Evolutionary conservation across 2,113 vertebrate species (phyloP).

Genomic region (Furnarius figulus): DNA sequence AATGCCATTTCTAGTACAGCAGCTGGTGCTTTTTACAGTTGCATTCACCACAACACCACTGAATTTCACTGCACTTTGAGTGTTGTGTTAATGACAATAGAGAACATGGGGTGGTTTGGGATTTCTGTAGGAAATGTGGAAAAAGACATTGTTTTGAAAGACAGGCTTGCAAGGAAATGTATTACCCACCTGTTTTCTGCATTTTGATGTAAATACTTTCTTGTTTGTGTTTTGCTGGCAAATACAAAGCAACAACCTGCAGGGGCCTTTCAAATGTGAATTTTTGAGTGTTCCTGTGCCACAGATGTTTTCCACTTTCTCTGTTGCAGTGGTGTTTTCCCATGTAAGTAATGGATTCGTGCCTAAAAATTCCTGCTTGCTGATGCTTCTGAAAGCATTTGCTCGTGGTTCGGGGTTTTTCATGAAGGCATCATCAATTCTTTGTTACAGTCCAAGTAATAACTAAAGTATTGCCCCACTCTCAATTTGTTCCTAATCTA

Average conservation of each 20-base stretch:
- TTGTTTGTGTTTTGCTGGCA: neutral
- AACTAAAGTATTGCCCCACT: neutral
- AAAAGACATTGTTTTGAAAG: slow-evolving; percentile 49
- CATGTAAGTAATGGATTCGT: neutral
- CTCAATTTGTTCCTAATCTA: neutral
- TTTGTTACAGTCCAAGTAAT: neutral
- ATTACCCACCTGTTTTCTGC: slow-evolving; percentile 42
- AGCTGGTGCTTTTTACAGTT: slow-evolving; percentile 81
- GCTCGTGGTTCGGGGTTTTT: neutral
- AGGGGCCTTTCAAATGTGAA: neutral
- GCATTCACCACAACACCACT: slow-evolving; percentile 53
- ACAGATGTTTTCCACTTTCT: neutral
- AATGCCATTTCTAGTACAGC: slow-evolving; percentile 73
- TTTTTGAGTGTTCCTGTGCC: neutral
- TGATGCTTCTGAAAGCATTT: neutral
- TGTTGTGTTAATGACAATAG: slow-evolving; percentile 67
- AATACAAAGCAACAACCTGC: neutral
- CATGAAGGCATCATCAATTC: neutral
- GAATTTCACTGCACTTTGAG: slow-evolving; percentile 61
- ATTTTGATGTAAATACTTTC: slow-evolving; percentile 10
- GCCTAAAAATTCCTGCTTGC: neutral
- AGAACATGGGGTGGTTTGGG: slow-evolving; percentile 9
- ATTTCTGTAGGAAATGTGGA: slow-evolving; percentile 59
- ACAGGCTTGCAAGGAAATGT: slow-evolving; percentile 3
- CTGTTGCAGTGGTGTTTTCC: neutral